Evolutionary conservation across 1,140 invertebrate genomes (phyloP), one percentile per base, ranked within the genome.

Genomic region (Stegodyphus dumicola): DNA sequence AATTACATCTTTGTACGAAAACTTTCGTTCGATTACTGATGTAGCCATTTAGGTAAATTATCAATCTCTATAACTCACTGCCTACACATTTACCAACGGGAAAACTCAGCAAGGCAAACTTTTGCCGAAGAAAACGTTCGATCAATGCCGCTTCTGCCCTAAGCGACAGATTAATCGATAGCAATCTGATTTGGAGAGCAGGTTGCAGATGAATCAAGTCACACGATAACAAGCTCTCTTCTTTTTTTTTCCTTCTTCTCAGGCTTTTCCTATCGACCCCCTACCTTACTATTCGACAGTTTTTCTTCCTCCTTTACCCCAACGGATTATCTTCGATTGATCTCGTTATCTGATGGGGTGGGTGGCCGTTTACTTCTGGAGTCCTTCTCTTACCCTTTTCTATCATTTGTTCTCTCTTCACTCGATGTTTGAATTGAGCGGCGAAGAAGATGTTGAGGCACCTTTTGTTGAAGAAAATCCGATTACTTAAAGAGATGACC

Each of bases 131-230:
- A 71, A 49, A 13, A 13, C n/a, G 13, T 49, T 49, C 70, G 70
- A 71, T 71, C 70, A 71, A 71, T 71, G 33, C n/a, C 10, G 33
- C 70, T 15, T 71, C 49, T 18, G 6, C 51, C 6, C 70, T 71
- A 71, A 71, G 70, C 70, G 48, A 71, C 33, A 52, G 70, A 49
- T 81, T 81, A 81, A 81, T 81, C 78, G 70, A 81, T 81, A 71
- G 67, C 78, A 81, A 81, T 81, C 78, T 81, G 78, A 81, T 81
- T 81, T 81, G 78, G 78, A 81, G 78, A 81, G 78, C 67, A 81
- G 78, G 78, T 73, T 81, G 78, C 69, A 73, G 78, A 81, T 81
- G 78, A 81, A 81, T 81, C 78, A 81, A 81, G 78, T 81, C 78
- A 73, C 78, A 81, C 53, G 78, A 81, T 81, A 81, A 81, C 69